Percentiles rank a stretch among this genome's conserved stretches.
These are phyloP conservation scores for Callyntrura guangdongensis DNA, from an alignment of 2,888 invertebrate genomes.

Conservation along the genomic window DNA sequence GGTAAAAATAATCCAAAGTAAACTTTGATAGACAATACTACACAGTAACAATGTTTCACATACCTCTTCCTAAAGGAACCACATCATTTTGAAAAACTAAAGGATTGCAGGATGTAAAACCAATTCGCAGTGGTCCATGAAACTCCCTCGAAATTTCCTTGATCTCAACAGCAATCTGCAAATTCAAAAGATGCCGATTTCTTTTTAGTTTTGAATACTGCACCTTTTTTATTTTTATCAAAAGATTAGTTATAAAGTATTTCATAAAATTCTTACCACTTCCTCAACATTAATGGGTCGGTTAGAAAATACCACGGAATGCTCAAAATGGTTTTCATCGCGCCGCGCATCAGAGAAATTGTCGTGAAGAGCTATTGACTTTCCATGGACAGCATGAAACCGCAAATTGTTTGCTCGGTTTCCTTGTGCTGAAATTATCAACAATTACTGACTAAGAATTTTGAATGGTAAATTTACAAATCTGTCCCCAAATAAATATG, in stretches of 20 bases:
- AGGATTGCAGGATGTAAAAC: constrained; percentile 79
- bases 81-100: constrained; percentile 29
- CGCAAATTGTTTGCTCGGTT: neutral
- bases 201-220: too few species aligned
- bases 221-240: too few species aligned
- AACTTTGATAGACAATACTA: neutral
- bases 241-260: neutral
- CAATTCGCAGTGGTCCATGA: constrained; percentile 77
- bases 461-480: neutral
- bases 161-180: constrained; percentile 74
- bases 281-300: constrained; percentile 74
- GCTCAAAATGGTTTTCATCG: constrained; percentile 65
- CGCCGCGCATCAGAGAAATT: constrained; percentile 60
- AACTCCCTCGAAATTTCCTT: constrained; percentile 53
- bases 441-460: neutral
- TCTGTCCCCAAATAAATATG: neutral
- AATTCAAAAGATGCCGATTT: constrained; percentile 1
- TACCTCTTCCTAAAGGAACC: constrained; percentile 59
- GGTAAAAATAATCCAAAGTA: neutral
- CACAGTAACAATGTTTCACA: too few species aligned
- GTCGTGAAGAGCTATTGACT: constrained; percentile 61
- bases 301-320: constrained; percentile 76
- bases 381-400: constrained; percentile 76
- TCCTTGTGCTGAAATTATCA: neutral
- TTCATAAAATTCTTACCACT: constrained; percentile 63